A percentile compares a stretch with the other conserved stretches of the same genome.
phyloP scores from a whole-genome alignment of 2,888 invertebrate genomes.

The Dynastes hyllus region DNA sequence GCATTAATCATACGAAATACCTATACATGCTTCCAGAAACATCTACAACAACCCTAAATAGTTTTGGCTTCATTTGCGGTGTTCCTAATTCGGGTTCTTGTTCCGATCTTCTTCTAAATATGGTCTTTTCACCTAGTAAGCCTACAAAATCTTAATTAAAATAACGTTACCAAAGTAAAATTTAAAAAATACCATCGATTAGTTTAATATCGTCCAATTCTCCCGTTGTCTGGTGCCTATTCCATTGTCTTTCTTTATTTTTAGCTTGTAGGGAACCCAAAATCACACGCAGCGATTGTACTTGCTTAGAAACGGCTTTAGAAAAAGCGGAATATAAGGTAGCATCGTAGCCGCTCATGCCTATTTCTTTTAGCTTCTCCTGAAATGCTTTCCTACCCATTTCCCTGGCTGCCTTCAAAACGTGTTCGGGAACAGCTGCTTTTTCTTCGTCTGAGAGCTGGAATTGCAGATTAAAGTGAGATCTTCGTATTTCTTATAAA shows the following conservation, averaged over 20 bases:
- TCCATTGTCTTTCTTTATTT: constrained; percentile 95
- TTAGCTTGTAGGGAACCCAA: constrained; percentile 92
- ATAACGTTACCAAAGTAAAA: not conserved
- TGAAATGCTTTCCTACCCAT: constrained; percentile 94
- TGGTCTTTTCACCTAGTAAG: constrained; percentile 92
- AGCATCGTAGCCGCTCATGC: constrained; percentile 96
- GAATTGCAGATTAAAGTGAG: constrained; percentile 41
- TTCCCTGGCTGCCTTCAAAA: constrained; percentile 91
- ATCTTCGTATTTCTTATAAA: constrained; percentile 54
- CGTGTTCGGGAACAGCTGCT: constrained; percentile 90
- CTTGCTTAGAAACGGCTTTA: constrained; percentile 84
- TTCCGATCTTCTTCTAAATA: constrained; percentile 89
- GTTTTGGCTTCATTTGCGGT: constrained; percentile 91
- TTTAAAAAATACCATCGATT: constrained; percentile 83
- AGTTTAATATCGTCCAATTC: constrained; percentile 96
- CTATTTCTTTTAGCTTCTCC: constrained; percentile 90
- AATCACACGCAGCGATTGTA: constrained; percentile 90
- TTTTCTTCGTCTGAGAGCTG: constrained; percentile 91
- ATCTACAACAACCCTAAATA: constrained; percentile 89
- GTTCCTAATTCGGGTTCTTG: constrained; percentile 92
- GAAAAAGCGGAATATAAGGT: constrained; percentile 89
- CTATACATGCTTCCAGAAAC: constrained; percentile 98
- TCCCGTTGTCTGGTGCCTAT: constrained; percentile 93
- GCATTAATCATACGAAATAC: constrained; percentile 62
- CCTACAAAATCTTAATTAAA: constrained; percentile 70